These are phyloP conservation scores for Actinostola sp. DNA, from an alignment of 92 coral and sea anemone genomes.

Conservation along the genomic window DNA sequence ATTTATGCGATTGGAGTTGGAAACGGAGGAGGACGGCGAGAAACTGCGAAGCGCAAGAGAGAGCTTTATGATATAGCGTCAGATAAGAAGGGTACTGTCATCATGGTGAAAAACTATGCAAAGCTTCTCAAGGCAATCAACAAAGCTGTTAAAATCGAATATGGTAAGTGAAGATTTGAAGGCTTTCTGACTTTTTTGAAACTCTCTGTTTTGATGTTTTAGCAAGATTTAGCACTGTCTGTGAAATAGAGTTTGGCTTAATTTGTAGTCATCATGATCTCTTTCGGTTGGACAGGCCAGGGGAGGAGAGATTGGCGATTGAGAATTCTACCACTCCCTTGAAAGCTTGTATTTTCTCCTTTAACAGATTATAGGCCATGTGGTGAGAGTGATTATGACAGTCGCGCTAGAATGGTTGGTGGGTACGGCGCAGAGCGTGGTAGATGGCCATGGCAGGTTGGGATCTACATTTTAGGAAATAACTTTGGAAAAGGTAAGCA, in stretches of 20 bases:
- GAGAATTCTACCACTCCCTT: too few species aligned
- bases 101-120: constrained; percentile 28
- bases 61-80: constrained; percentile 72
- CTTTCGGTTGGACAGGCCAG: too few species aligned
- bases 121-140: constrained; percentile 37
- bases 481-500: too few species aligned
- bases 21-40: constrained; percentile 28
- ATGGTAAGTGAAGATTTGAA: too few species aligned
- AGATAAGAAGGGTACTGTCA: constrained; percentile 34
- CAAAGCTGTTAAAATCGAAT: constrained; percentile 26
- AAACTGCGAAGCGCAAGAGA: not conserved
- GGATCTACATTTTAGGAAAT: constrained; percentile 43
- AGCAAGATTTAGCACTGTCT: too few species aligned
- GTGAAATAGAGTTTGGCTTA: too few species aligned
- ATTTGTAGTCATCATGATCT: too few species aligned
- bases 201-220: too few species aligned
- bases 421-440: constrained; percentile 53
- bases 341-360: too few species aligned
- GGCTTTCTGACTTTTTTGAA: too few species aligned
- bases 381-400: constrained; percentile 56
- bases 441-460: constrained; percentile 79
- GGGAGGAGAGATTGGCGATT: too few species aligned
- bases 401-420: constrained; percentile 75
- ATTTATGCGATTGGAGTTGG: constrained; percentile 86
- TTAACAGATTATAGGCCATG: constrained; percentile 66